Evolutionary conservation across 2,113 vertebrate species (phyloP).

Genomic region (Oxygymnocypris stewartii): DNA sequence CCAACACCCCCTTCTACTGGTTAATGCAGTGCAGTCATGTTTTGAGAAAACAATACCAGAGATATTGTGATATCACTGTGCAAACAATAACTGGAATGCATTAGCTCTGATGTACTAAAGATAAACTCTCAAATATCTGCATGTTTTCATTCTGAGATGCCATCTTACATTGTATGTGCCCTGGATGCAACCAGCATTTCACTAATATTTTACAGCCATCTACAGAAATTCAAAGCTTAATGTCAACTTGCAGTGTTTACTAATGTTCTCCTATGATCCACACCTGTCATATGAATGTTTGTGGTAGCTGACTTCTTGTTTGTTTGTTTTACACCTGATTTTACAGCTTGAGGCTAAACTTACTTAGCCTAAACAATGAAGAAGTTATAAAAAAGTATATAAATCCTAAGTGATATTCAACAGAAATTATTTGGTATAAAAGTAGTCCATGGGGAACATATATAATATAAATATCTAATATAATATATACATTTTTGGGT

Average conservation of each 20-base stretch:
- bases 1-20: neutral
- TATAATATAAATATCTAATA: too few relatives aligned
- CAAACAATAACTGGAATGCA: constrained; percentile 13
- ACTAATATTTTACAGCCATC: neutral
- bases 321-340: neutral
- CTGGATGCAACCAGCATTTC: neutral
- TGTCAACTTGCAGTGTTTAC: neutral
- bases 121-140: neutral
- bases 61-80: neutral
- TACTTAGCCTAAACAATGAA: neutral
- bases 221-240: neutral
- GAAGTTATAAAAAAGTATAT: too few relatives aligned
- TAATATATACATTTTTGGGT: neutral
- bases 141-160: neutral
- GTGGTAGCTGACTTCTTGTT: neutral
- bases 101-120: constrained; percentile 21
- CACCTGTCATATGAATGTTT: neutral
- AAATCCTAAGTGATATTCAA: neutral
- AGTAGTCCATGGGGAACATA: neutral
- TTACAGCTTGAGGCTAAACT: neutral
- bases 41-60: constrained; percentile 17
- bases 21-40: constrained; percentile 6
- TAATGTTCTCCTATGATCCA: neutral
- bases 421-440: neutral
- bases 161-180: neutral